phyloP scores from a whole-genome alignment of 2,113 vertebrate species.

The Megaleporinus macrocephalus region DNA sequence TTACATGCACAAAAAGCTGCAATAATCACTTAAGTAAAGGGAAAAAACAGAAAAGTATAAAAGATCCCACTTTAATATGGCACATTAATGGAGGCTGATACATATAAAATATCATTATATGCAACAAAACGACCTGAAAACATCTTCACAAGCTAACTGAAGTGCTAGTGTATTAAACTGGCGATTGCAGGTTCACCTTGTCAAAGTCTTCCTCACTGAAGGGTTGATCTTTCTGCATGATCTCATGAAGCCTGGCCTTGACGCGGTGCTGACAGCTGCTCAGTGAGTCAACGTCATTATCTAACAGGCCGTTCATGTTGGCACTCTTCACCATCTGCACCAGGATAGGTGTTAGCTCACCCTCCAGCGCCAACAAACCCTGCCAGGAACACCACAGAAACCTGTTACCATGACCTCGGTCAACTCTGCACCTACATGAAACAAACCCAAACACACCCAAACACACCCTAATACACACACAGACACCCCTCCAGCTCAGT shows the following conservation, averaged over 20 bases:
- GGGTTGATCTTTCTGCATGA: conserved; percentile 90
- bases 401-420: not conserved
- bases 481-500: not conserved
- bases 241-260: conserved; percentile 92
- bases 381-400: conserved; percentile 62
- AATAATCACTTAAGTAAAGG: too few relatives aligned
- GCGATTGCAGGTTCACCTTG: conserved; percentile 76
- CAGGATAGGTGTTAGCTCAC: conserved; percentile 96
- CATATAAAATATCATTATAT: too few relatives aligned
- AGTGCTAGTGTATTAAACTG: not conserved
- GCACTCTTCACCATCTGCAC: conserved; percentile 99
- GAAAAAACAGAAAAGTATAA: too few relatives aligned
- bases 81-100: too few relatives aligned
- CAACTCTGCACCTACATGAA: not conserved
- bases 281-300: conserved; percentile 94
- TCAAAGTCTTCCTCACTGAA: conserved; percentile 90
- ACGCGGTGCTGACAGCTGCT: conserved; percentile 95
- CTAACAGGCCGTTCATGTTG: conserved; percentile 98
- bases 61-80: too few relatives aligned
- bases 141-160: too few relatives aligned
- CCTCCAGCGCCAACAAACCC: conserved; percentile 95
- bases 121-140: too few relatives aligned
- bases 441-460: not conserved
- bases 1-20: too few relatives aligned
- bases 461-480: not conserved